These are phyloP conservation scores for Staurois parvus DNA, from an alignment of 2,797 vertebrate genomes.

Conservation along the genomic window DNA sequence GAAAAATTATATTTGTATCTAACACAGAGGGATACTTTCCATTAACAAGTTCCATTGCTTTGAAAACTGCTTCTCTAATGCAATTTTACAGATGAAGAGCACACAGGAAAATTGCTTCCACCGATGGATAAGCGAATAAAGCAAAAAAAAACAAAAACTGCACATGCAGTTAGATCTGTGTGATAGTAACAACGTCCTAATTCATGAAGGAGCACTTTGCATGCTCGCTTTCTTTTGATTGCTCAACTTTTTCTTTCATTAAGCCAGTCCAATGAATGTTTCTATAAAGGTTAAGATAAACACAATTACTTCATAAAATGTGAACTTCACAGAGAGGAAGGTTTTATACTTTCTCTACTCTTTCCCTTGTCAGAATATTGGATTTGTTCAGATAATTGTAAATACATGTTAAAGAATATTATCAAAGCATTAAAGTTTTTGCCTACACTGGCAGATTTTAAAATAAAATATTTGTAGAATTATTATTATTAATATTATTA, in stretches of 20 bases:
- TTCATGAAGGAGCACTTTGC: not conserved
- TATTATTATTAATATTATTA: no score
- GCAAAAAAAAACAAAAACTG: conserved; percentile 10
- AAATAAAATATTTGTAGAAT: no score
- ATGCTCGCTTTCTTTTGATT: not conserved
- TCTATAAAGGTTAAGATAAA: not conserved
- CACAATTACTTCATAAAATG: conserved; percentile 1
- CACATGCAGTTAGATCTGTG: conserved; percentile 11
- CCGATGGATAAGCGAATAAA: conserved; percentile 22
- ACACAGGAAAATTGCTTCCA: conserved; percentile 21
- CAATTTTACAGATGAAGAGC: conserved; percentile 39
- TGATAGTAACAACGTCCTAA: not conserved
- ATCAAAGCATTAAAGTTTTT: not conserved
- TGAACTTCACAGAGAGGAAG: not conserved
- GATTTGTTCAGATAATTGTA: not conserved
- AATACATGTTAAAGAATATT: not conserved
- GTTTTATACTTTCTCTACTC: not conserved
- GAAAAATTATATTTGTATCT: conserved; percentile 34
- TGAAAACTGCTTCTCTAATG: conserved; percentile 39
- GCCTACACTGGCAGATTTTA: no score
- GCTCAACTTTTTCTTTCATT: not conserved
- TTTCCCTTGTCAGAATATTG: not conserved
- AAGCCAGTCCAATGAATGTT: not conserved
- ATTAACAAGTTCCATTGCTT: conserved; percentile 18
- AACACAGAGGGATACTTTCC: conserved; percentile 39